Evolutionary conservation across 2,113 vertebrate genomes (phyloP).

Genomic region (Hystrix cristata): DNA sequence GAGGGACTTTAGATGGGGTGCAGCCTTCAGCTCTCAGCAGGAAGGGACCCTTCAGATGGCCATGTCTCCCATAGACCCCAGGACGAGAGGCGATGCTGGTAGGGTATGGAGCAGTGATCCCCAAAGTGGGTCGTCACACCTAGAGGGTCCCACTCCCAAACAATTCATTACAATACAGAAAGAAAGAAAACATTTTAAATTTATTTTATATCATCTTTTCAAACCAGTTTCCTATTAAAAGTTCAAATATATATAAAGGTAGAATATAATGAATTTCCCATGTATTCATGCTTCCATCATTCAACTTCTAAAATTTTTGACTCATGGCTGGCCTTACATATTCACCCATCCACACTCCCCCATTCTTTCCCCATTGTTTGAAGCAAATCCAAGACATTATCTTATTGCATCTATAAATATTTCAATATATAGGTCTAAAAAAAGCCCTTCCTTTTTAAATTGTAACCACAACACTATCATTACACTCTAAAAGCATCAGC

Average conservation of each 20-base stretch:
- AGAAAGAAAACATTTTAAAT: background rate
- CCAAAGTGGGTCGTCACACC: background rate
- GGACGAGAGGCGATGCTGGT: background rate
- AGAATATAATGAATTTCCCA: background rate
- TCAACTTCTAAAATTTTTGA: background rate
- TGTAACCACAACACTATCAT: background rate
- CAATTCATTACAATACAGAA: background rate
- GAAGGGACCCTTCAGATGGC: background rate
- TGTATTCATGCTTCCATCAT: background rate
- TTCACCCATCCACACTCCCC: background rate
- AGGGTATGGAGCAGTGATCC: background rate
- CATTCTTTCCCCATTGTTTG: background rate
- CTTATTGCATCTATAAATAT: background rate
- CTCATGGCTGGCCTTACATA: background rate
- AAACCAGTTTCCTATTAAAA: constrained; percentile 47
- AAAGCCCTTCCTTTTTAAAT: background rate
- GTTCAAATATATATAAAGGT: background rate
- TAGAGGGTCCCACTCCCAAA: background rate
- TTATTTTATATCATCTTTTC: background rate
- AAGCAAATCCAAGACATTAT: background rate
- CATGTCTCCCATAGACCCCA: fast-evolving
- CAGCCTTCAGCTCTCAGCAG: background rate
- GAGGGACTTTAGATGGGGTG: background rate
- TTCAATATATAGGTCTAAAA: background rate
- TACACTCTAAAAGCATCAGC: background rate